Conservation (phyloP, 2,113 vertebrate genomes). For the Athene cunicularia region DNA sequence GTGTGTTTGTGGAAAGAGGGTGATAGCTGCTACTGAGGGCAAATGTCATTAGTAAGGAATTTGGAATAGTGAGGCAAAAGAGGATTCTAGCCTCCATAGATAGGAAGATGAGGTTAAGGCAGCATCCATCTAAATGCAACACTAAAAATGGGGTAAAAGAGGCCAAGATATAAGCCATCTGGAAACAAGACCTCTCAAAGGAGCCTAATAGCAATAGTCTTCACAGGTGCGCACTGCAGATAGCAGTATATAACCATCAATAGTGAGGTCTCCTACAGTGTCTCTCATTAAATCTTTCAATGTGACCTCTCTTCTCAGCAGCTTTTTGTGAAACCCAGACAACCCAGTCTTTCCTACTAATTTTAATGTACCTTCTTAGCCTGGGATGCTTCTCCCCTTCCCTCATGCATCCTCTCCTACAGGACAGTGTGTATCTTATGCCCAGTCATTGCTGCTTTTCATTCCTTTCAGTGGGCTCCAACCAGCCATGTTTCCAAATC, state of each 20-base stretch:
- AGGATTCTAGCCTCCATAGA: neutral
- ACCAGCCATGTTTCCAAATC: neutral
- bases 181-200: neutral
- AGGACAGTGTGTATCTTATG: neutral
- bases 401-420: neutral
- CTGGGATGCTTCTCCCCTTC: neutral
- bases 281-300: neutral
- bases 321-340: neutral
- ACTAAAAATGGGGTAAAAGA: neutral
- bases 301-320: neutral
- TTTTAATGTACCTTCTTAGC: neutral
- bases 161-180: neutral
- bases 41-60: neutral
- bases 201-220: neutral
- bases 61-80: neutral
- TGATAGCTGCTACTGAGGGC: neutral
- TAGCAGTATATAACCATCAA: neutral
- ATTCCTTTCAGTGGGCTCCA: neutral
- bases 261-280: neutral
- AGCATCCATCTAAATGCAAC: neutral
- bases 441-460: neutral
- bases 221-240: neutral
- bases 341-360: neutral
- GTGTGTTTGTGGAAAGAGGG: neutral
- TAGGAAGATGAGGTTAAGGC: neutral